These are phyloP conservation scores for Platysternon megacephalum DNA, from an alignment of 2,113 vertebrate species.

Conservation along the genomic window DNA sequence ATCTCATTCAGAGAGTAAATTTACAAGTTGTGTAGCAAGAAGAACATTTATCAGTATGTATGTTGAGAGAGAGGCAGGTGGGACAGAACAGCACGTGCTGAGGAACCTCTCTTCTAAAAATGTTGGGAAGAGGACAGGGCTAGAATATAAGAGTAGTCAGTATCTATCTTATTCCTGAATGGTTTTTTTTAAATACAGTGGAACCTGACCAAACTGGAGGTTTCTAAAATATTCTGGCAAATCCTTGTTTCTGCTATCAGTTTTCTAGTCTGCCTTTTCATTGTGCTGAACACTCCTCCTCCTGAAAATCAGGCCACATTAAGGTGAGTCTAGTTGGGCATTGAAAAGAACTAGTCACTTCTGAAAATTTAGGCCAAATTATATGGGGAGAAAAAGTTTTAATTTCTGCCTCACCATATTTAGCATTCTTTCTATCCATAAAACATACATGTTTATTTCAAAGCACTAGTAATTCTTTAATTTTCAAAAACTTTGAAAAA, in stretches of 20 bases:
- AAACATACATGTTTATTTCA: neutral
- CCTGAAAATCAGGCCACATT: too few species aligned
- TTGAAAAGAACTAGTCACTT: too few species aligned
- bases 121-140: neutral
- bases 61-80: neutral
- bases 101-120: neutral
- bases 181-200: neutral
- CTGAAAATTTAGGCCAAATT: neutral
- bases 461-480: neutral
- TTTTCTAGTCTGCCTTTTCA: neutral
- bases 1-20: neutral
- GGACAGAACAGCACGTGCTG: neutral
- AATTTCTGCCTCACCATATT: neutral
- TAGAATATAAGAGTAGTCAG: neutral
- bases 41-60: neutral
- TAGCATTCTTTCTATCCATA: neutral
- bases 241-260: neutral
- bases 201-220: neutral
- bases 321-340: too few species aligned
- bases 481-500: neutral
- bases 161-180: neutral
- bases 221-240: neutral
- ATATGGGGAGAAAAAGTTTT: neutral
- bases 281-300: too few species aligned
- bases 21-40: neutral